These are phyloP conservation scores for Vicugna pacos DNA, from an alignment of 2,113 vertebrate species.

Conservation along the genomic window DNA sequence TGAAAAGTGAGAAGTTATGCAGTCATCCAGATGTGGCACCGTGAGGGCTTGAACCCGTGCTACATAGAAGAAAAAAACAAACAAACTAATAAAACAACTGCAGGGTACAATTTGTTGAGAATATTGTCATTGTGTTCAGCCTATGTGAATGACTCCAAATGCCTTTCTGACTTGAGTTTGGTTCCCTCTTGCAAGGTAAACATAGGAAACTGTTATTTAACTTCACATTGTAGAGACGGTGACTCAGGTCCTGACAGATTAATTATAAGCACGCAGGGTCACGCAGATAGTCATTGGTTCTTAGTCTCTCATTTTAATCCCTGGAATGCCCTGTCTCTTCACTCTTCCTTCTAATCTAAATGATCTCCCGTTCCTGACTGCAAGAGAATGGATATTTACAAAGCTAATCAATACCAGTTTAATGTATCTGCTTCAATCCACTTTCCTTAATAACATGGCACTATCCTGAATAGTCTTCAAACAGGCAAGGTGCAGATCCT, in stretches of 20 bases:
- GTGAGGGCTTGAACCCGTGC: not conserved
- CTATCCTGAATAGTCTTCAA: not conserved
- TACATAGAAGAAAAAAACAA: not conserved
- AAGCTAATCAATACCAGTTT: slow-evolving; percentile 60
- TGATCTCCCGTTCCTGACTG: not conserved
- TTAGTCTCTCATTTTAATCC: not conserved
- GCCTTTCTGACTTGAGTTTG: not conserved
- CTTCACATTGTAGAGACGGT: not conserved
- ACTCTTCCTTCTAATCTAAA: slow-evolving; percentile 53
- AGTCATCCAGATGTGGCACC: not conserved
- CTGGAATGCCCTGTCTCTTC: not conserved
- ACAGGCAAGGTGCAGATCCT: not conserved
- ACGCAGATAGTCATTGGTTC: not conserved
- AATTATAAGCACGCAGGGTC: not conserved
- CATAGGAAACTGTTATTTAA: slow-evolving; percentile 4
- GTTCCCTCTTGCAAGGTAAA: not conserved
- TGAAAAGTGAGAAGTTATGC: not conserved
- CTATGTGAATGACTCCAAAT: not conserved
- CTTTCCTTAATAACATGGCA: slow-evolving; percentile 20
- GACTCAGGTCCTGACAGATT: not conserved
- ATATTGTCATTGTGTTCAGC: not conserved
- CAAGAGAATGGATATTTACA: slow-evolving; percentile 59
- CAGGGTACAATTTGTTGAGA: not conserved
- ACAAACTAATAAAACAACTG: not conserved
- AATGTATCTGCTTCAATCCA: slow-evolving; percentile 40